These are phyloP conservation scores for Blastobasis lacticolella DNA, from an alignment of 2,888 invertebrate genomes.

Conservation along the genomic window DNA sequence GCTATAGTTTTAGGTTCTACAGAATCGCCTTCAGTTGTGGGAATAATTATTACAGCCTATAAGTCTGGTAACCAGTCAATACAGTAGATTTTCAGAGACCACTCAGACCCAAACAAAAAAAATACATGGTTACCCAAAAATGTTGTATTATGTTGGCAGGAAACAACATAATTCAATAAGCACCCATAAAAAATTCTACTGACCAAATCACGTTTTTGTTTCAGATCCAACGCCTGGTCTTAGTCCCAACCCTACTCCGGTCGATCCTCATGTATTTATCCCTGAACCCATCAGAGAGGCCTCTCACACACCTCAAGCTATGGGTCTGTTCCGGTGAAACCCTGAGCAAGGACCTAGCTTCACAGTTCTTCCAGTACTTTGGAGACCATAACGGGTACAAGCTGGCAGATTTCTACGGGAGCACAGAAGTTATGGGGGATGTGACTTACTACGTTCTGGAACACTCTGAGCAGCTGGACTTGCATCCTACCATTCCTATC, in stretches of 20 bases:
- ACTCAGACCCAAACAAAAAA: too few relatives aligned
- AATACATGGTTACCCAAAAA: too few relatives aligned
- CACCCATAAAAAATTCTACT: not conserved
- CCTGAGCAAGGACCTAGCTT: slow-evolving; percentile 79
- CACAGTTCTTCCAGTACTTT: slow-evolving; percentile 85
- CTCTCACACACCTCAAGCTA: slow-evolving; percentile 76
- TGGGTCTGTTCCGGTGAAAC: slow-evolving; percentile 94
- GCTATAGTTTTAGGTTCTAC: too few relatives aligned
- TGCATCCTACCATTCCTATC: slow-evolving; percentile 84
- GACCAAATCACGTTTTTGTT: slow-evolving; percentile 6
- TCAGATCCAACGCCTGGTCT: slow-evolving; percentile 84
- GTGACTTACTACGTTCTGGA: slow-evolving; percentile 85
- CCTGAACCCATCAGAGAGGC: slow-evolving; percentile 70
- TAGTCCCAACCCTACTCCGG: slow-evolving; percentile 88
- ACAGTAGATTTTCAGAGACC: too few relatives aligned
- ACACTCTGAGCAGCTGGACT: slow-evolving; percentile 73
- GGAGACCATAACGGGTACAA: slow-evolving; percentile 74
- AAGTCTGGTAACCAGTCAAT: too few relatives aligned
- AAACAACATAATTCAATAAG: too few relatives aligned
- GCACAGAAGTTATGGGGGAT: slow-evolving; percentile 94
- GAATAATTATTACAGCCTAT: too few relatives aligned
- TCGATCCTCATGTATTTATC: slow-evolving; percentile 84
- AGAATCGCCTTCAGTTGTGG: too few relatives aligned
- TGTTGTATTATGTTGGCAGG: too few relatives aligned
- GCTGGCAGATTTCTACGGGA: slow-evolving; percentile 92